Percentiles rank a stretch among this genome's conserved stretches.
These are phyloP conservation scores for Helostoma temminkii DNA, from an alignment of 2,797 vertebrate genomes.

Conservation along the genomic window DNA sequence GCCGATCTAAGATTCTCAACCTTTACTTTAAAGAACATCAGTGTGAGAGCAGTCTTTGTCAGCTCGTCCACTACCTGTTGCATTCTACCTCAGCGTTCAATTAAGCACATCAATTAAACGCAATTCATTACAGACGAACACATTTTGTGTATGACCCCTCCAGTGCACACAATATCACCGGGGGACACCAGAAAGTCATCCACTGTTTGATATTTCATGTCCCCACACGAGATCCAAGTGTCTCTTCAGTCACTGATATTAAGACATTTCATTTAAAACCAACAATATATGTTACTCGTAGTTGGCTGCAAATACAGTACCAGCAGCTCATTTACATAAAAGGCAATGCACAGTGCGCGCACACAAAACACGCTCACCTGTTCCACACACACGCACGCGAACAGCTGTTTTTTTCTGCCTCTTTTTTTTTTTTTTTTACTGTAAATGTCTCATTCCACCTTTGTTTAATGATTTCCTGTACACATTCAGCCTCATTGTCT, in stretches of 20 bases:
- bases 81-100: too few relatives aligned
- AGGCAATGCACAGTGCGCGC: too few relatives aligned
- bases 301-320: background rate
- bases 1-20: background rate
- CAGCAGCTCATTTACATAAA: background rate
- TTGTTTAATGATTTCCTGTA: background rate
- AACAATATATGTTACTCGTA: background rate
- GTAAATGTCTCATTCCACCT: slow-evolving; percentile 1
- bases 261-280: background rate
- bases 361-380: slow-evolving; percentile 74
- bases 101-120: too few relatives aligned
- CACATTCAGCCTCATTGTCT: background rate
- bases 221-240: background rate
- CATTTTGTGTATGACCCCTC: background rate
- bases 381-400: background rate
- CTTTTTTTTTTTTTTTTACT: background rate
- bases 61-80: slow-evolving; percentile 17
- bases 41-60: background rate
- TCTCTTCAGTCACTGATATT: background rate
- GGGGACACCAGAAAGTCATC: background rate
- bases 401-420: background rate
- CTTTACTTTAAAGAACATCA: background rate
- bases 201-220: background rate
- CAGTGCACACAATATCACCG: background rate
- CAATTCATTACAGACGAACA: background rate